Conservation (phyloP, 2,797 vertebrate species). For the Heliangelus exortis region DNA sequence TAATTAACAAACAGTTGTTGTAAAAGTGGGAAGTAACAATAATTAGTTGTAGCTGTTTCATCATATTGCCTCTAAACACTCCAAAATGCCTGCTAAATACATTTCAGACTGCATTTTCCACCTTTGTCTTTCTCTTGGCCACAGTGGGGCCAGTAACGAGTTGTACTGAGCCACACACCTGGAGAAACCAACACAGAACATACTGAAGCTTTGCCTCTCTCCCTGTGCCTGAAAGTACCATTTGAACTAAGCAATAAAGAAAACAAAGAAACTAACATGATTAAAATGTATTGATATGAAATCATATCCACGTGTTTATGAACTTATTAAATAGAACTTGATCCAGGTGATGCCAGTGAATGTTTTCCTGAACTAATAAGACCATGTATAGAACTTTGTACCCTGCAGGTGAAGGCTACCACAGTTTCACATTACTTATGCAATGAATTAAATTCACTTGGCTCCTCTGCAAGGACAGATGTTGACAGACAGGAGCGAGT, state of each 20-base stretch:
- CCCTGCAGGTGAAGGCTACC: slow-evolving; percentile 7
- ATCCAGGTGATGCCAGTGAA: not conserved
- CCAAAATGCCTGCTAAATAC: not conserved
- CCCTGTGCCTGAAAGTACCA: not conserved
- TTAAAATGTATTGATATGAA: not conserved
- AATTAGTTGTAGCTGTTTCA: not conserved
- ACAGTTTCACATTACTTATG: not conserved
- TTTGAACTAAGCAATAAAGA: not conserved
- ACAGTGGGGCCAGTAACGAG: not conserved
- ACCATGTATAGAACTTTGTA: slow-evolving; percentile 43
- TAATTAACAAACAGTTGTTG: not conserved
- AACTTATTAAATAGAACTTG: slow-evolving; percentile 33
- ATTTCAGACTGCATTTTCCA: not conserved
- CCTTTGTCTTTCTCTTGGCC: not conserved
- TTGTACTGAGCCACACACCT: not conserved
- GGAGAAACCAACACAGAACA: not conserved
- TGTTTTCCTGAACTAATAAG: not conserved
- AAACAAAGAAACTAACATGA: not conserved
- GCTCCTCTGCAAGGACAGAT: not conserved
- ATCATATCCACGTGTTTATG: not conserved
- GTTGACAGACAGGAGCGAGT: not conserved
- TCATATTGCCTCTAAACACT: not conserved
- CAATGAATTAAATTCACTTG: not conserved
- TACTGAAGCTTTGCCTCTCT: not conserved
- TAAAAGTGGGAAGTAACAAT: not conserved